Evolutionary conservation across 1,140 invertebrate species (phyloP).

Genomic region (Macrocentrus cingulum): DNA sequence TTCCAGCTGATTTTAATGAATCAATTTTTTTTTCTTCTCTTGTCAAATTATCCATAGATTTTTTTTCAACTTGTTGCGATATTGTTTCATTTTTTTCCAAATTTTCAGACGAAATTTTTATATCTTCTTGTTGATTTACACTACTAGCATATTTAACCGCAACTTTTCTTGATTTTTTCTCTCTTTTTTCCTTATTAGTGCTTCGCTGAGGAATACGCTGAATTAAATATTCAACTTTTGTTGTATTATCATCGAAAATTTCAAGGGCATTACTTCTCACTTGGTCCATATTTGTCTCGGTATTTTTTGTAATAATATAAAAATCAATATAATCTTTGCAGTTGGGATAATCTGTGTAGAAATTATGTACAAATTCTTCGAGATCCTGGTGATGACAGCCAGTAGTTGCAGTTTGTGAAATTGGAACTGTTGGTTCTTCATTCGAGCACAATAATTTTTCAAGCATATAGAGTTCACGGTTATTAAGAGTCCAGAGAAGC

Average conservation of each 20-base stretch:
- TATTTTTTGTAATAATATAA: conserved; percentile 55
- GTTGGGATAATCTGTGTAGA: conserved; percentile 70
- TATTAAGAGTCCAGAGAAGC: conserved; percentile 83
- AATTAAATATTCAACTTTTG: conserved; percentile 20
- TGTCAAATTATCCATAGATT: too few species aligned
- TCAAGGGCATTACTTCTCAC: conserved; percentile 51
- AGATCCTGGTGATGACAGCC: conserved; percentile 61
- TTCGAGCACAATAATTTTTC: conserved; percentile 89
- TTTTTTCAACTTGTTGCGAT: too few species aligned
- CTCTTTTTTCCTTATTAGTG: conserved; percentile 5
- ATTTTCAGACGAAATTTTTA: too few species aligned
- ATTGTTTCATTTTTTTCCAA: too few species aligned
- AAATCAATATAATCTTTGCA: conserved; percentile 67
- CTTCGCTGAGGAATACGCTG: conserved; percentile 20
- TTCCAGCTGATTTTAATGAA: too few species aligned
- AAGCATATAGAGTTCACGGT: conserved; percentile 78
- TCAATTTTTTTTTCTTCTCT: too few species aligned
- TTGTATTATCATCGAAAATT: conserved; percentile 37
- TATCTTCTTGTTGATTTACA: not conserved
- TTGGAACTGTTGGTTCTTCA: conserved; percentile 69
- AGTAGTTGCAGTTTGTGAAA: conserved; percentile 43
- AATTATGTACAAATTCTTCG: conserved; percentile 70
- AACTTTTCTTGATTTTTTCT: conserved; percentile 1
- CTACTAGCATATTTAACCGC: not conserved
- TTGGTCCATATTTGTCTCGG: conserved; percentile 53